These are phyloP conservation scores for Thecocarcelia acutangulata DNA, from an alignment of 2,888 invertebrate species.

Conservation along the genomic window DNA sequence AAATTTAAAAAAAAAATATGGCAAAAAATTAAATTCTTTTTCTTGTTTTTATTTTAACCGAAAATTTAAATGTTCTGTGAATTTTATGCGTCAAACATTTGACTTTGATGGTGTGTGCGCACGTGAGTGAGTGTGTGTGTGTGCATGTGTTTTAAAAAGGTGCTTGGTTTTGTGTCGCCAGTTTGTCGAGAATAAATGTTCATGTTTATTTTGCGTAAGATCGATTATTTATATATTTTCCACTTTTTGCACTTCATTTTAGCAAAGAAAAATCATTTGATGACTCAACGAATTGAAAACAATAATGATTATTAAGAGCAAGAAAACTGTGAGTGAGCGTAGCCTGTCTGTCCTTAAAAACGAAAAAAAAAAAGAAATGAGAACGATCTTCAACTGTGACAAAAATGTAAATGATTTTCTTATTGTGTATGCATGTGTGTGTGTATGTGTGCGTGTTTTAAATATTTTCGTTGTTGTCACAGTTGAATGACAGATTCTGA, in stretches of 20 bases:
- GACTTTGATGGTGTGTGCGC: background rate
- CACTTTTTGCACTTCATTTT: background rate
- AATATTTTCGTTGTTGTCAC: constrained; percentile 39
- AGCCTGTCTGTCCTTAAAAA: constrained; percentile 11
- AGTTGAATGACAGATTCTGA: constrained; percentile 63
- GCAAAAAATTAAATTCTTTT: constrained; percentile 35
- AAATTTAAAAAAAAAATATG: constrained; percentile 33
- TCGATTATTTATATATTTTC: background rate
- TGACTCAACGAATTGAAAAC: constrained; percentile 26
- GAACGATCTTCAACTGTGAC: constrained; percentile 25
- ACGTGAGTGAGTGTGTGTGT: background rate
- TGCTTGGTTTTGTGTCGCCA: constrained; percentile 52
- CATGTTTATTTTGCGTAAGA: constrained; percentile 52
- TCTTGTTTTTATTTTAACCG: constrained; percentile 14
- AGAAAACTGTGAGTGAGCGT: constrained; percentile 14
- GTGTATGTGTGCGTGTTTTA: background rate
- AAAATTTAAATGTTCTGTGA: constrained; percentile 45
- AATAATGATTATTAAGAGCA: constrained; percentile 36
- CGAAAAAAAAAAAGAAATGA: constrained; percentile 6
- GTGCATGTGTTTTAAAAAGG: background rate
- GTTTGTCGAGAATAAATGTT: constrained; percentile 59
- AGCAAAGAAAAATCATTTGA: background rate
- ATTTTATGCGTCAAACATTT: constrained; percentile 57
- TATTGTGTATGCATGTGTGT: constrained; percentile 6
- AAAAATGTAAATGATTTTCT: constrained; percentile 20